Evolutionary conservation across 2,888 invertebrate species (phyloP), one percentile per base, ranked within the genome.

Genomic region (Synergus laeviventris): DNA sequence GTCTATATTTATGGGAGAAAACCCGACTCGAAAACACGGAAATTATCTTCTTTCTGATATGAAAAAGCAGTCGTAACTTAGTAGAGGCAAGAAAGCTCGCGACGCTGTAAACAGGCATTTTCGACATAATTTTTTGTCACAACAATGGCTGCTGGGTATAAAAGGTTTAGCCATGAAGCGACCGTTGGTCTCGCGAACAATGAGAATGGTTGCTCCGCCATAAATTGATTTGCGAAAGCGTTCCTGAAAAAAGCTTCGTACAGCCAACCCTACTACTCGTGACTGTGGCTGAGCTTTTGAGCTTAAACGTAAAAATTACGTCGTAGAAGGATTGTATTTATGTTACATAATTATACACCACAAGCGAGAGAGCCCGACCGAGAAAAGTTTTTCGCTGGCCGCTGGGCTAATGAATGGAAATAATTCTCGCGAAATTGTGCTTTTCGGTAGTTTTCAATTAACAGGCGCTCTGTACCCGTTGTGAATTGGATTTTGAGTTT

Each of bases 211-310:
- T 81, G 87, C 84, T 86, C 85, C 86, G 87, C 87, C 89, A 90
- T 90, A 90, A 90, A 90, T 90, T 90, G 90, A 90, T 90, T 90
- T 90, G 90, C 88, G 86, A 87, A 87, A 88, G 86, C 88, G 87
- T 86, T 81, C 86, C 86, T 87, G 86, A 86, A 87, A 89, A 89
- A 84, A 84, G 82, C 84, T 83, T 76, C 59, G 70, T 81, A 83
- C 81, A 79, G 79, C 81, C 76, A 75, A 77, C 82, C 82, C 78
- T 73, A 62, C 66, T 64, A 62, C 66, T 64, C 78, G 56, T 31
- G 77, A 59, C 66, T 70, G 76, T 74, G 76, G 80, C 79, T 82
- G 81, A 87, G 89, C 89, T 89, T 89, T 90, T 87, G 88, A 88
- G 89, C 89, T 90, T 88, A 90, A 85, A 87, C 86, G 86, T 87